These are phyloP conservation scores for Chloroceryle inda DNA, from an alignment of 2,797 vertebrate genomes.

Conservation along the genomic window DNA sequence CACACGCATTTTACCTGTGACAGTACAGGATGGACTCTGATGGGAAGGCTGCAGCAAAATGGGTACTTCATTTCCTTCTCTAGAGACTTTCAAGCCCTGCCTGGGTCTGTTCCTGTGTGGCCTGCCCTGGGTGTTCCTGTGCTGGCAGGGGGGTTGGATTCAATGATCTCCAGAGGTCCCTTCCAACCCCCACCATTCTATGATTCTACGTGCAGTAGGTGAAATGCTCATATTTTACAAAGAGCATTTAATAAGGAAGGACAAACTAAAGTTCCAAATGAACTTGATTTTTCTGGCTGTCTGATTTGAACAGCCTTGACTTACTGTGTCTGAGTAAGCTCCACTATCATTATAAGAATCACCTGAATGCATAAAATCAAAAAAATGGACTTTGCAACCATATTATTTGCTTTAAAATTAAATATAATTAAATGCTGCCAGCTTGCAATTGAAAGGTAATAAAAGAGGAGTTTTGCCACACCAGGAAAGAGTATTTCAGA, in stretches of 20 bases:
- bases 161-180: no score
- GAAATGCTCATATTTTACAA: not conserved
- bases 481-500: not conserved
- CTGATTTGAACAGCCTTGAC: conserved; percentile 20
- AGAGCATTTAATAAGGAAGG: conserved; percentile 36
- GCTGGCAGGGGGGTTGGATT: no score
- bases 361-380: conserved; percentile 6
- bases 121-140: no score
- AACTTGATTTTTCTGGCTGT: conserved; percentile 1
- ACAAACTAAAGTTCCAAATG: conserved; percentile 32
- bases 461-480: not conserved
- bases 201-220: not conserved
- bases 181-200: no score
- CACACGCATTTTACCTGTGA: not conserved
- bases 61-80: not conserved
- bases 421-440: conserved; percentile 37
- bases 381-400: not conserved
- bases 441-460: conserved; percentile 6
- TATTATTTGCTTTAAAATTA: not conserved
- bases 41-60: not conserved
- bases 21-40: not conserved
- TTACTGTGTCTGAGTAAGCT: conserved; percentile 13
- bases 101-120: no score
- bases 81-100: no score
- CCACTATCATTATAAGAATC: conserved; percentile 1